Percentiles rank a stretch among this genome's conserved stretches.
Evolutionary conservation across 2,113 vertebrate species (phyloP).

Genomic region (Propithecus coquereli): DNA sequence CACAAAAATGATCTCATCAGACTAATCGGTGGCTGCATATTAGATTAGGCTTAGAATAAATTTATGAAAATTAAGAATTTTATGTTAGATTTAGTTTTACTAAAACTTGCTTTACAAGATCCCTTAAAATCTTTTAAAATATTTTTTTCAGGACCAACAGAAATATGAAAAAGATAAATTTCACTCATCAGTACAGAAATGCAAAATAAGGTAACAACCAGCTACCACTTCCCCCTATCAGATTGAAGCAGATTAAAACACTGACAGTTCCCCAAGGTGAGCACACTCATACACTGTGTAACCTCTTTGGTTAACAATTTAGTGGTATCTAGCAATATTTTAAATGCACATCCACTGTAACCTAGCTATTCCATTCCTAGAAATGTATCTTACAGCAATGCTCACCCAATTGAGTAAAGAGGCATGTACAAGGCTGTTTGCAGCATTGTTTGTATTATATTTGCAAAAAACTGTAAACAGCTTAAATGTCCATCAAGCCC

Average conservation of each 20-base stretch:
- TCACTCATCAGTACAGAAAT: constrained; percentile 4
- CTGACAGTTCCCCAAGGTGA: neutral
- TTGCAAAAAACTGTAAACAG: neutral
- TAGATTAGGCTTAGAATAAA: constrained; percentile 25
- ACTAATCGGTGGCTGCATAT: neutral
- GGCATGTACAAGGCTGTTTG: neutral
- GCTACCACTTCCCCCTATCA: neutral
- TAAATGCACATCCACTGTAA: neutral
- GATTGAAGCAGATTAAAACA: neutral
- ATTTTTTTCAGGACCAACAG: neutral
- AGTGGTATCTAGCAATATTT: neutral
- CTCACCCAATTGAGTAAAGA: neutral
- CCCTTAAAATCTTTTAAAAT: neutral
- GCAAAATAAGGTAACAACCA: neutral
- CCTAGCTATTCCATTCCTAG: neutral
- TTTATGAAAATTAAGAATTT: neutral
- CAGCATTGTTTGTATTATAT: neutral
- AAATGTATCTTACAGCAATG: neutral
- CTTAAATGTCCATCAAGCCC: constrained; percentile 28
- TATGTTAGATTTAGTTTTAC: neutral
- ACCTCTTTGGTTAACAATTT: neutral
- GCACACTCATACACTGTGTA: neutral
- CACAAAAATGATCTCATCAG: neutral
- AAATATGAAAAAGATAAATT: neutral
- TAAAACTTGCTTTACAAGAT: neutral